These are phyloP conservation scores for Dione juno DNA, from an alignment of 2,888 invertebrate species.

Conservation along the genomic window DNA sequence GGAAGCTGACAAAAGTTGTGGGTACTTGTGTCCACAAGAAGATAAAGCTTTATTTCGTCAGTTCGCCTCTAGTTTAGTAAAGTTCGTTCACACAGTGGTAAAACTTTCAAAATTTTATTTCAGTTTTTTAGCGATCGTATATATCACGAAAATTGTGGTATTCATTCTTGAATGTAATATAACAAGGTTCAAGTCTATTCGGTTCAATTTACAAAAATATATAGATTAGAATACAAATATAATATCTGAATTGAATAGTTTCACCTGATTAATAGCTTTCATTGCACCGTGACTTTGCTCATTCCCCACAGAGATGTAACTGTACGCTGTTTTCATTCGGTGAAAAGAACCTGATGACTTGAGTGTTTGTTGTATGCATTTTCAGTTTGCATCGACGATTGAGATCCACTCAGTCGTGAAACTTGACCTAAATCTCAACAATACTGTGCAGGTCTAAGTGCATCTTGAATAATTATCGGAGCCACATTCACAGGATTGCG, in stretches of 20 bases:
- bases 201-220: background rate
- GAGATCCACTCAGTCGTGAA: conserved; percentile 2
- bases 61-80: background rate
- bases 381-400: conserved; percentile 22
- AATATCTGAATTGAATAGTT: background rate
- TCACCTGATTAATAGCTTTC: conserved; percentile 4
- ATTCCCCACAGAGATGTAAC: background rate
- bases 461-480: conserved; percentile 42
- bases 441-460: conserved; percentile 19
- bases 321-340: conserved; percentile 17
- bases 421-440: conserved; percentile 18
- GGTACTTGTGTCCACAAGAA: background rate
- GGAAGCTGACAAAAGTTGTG: background rate
- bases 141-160: background rate
- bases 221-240: background rate
- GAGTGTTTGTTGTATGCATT: conserved; percentile 21
- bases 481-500: conserved; percentile 47
- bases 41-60: conserved; percentile 4
- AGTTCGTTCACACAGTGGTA: background rate
- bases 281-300: background rate
- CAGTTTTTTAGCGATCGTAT: background rate
- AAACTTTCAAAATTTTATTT: background rate
- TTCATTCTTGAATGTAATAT: background rate
- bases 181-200: background rate
- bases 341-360: conserved; percentile 26